phyloP scores from a whole-genome alignment of 2,797 vertebrate genomes.

The Arrhamphus sclerolepis region DNA sequence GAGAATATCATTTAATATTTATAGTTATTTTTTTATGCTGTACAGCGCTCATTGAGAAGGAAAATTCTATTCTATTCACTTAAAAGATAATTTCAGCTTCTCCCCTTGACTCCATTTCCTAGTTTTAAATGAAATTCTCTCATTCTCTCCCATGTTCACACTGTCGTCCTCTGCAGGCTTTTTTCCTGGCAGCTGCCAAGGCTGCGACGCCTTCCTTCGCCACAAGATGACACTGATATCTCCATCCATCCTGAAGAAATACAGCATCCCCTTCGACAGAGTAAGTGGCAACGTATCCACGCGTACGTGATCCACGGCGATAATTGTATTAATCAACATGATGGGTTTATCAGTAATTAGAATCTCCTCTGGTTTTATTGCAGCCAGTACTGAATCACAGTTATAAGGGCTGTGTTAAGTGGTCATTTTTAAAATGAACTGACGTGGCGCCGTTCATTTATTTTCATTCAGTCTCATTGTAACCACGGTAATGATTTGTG shows the following conservation, averaged over 20 bases:
- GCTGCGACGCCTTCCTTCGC: slow-evolving; percentile 95
- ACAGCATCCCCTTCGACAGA: slow-evolving; percentile 94
- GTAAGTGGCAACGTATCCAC: slow-evolving; percentile 71
- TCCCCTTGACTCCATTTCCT: neutral
- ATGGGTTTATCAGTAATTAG: too few relatives aligned
- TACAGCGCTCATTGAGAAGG: too few relatives aligned
- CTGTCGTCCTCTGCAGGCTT: slow-evolving; percentile 82
- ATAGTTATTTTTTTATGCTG: too few relatives aligned
- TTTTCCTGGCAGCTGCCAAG: slow-evolving; percentile 97
- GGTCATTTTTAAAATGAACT: neutral
- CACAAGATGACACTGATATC: slow-evolving; percentile 99
- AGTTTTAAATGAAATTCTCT: neutral
- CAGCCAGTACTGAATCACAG: neutral
- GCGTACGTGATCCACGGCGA: neutral
- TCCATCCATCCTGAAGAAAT: slow-evolving; percentile 97
- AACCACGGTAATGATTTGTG: neutral
- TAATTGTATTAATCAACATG: neutral
- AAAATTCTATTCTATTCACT: too few relatives aligned
- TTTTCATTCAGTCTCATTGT: neutral
- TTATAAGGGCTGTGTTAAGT: neutral
- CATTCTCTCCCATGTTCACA: neutral
- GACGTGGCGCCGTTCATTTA: neutral
- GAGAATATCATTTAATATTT: too few relatives aligned
- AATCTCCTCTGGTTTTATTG: neutral
- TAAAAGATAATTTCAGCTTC: neutral